A percentile compares a stretch with the other conserved stretches of the same genome.
phyloP scores from a whole-genome alignment of 2,888 invertebrate genomes.

The Maniola hyperantus region DNA sequence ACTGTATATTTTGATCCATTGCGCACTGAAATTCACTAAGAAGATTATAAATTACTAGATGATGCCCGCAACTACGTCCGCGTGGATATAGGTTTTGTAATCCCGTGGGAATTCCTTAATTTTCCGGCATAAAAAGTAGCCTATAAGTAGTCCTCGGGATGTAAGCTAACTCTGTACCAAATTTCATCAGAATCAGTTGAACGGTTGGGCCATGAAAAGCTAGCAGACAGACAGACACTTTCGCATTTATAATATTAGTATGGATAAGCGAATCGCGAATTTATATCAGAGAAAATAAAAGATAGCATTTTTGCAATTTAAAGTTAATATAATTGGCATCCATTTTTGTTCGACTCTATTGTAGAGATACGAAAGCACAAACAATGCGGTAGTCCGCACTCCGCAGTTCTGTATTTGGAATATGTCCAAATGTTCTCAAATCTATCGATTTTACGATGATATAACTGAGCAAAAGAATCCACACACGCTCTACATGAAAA shows the following conservation, averaged over 20 bases:
- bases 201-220: no score
- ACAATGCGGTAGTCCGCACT: constrained; percentile 13
- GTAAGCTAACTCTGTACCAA: no score
- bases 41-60: neutral
- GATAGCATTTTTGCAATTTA: neutral
- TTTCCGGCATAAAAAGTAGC: no score
- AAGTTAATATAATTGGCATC: constrained; percentile 5
- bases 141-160: no score
- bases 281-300: neutral
- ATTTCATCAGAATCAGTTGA: no score
- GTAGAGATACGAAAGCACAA: constrained; percentile 5
- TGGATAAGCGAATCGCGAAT: no score
- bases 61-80: no score
- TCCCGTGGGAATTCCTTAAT: no score
- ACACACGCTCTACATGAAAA: neutral
- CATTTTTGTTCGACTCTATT: neutral
- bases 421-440: constrained; percentile 7
- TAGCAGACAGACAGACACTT: no score
- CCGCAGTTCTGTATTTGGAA: constrained; percentile 18
- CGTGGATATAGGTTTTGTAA: no score
- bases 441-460: constrained; percentile 9
- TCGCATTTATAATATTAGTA: no score
- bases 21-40: neutral
- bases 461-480: neutral
- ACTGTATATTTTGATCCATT: no score